Base-by-base conservation (phyloP, 2,797 vertebrate species). In the Graptemys geographica region DNA sequence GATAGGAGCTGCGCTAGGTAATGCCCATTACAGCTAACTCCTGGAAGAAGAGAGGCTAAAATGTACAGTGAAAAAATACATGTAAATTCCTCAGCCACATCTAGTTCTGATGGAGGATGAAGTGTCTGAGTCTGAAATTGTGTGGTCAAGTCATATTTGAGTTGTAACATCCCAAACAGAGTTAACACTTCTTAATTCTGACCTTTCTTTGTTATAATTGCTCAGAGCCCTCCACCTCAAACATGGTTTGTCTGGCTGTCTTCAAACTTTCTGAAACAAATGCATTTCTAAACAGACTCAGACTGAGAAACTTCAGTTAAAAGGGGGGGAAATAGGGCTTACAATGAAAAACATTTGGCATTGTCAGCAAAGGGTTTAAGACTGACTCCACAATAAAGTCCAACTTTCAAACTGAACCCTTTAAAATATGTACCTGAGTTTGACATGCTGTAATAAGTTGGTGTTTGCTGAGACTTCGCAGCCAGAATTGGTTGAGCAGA, bases 391-490 rank as follows among this genome's bases (percentile, higher is more conserved):
- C 69, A 72, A 41, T 21, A 72, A 25, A 11, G 23, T 11, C 69
- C 37, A 72, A 41, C 74, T 76, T 76, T 25, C 44, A 76, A 76
- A 76, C 44, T 15, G 37, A 76, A 44, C 41, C 44, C 41, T 76
- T 76, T 76, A 47, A 25, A 21, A 79, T 6, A 41, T 0, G 0
- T 3, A 27, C 41, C 65, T 78, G 49, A 21, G 13, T 81, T 93
- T 65, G 96, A 9, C 62, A 37, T 57, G 19, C 28, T n/a, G 11
- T 57, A 53, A 23, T 72, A 72, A 72, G 15, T 8, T 1, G 33
- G 55, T 33, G 83, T 79, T 81, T 91, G 8, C 59, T 88, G 80
- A 33, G 55, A 0, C 1, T 79, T 79, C 37, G 33, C 74, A 84
- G 78, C 7, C 53, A n/a, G 78, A 91, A 31, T 47, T 65, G 65